Conservation (phyloP, 1,140 invertebrate species). For the Drosophila teissieri region DNA sequence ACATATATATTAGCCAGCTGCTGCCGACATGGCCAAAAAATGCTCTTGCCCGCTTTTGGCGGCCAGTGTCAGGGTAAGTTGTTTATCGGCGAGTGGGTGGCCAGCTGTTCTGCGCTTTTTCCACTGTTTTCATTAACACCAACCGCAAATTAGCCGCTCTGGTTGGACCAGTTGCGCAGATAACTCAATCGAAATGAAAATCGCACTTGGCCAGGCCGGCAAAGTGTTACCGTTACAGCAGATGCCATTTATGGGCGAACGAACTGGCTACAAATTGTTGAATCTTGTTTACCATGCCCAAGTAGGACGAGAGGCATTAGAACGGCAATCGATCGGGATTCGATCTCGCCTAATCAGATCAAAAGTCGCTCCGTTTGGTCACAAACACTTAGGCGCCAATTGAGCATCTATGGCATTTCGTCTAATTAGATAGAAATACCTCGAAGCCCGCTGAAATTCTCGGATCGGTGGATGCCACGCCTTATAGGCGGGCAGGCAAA, state of each 20-base stretch:
- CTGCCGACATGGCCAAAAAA: conserved; percentile 59
- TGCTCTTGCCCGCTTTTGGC: not conserved
- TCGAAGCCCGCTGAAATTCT: conserved; percentile 55
- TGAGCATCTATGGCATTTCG: conserved; percentile 79
- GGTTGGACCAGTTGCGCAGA: conserved; percentile 39
- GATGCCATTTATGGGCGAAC: conserved; percentile 50
- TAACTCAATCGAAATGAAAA: conserved; percentile 83
- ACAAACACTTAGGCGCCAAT: conserved; percentile 80
- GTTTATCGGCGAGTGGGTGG: conserved; percentile 73
- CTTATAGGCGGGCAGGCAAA: conserved; percentile 38
- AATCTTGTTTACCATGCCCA: conserved; percentile 53
- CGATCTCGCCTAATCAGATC: conserved; percentile 59
- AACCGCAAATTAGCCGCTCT: conserved; percentile 64
- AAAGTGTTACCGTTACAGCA: conserved; percentile 56
- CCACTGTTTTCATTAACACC: conserved; percentile 62
- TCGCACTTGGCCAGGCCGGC: conserved; percentile 46
- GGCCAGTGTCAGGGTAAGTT: conserved; percentile 43
- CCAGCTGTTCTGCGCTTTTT: conserved; percentile 43
- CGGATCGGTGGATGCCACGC: conserved; percentile 47
- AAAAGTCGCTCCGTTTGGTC: conserved; percentile 65
- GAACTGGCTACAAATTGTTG: conserved; percentile 64
- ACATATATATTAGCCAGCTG: conserved; percentile 76
- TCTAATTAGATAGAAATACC: conserved; percentile 75
- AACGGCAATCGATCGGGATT: conserved; percentile 39
- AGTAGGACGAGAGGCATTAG: conserved; percentile 54